Base-by-base conservation (phyloP, 2,113 vertebrate genomes). In the Xiphophorus hellerii region DNA sequence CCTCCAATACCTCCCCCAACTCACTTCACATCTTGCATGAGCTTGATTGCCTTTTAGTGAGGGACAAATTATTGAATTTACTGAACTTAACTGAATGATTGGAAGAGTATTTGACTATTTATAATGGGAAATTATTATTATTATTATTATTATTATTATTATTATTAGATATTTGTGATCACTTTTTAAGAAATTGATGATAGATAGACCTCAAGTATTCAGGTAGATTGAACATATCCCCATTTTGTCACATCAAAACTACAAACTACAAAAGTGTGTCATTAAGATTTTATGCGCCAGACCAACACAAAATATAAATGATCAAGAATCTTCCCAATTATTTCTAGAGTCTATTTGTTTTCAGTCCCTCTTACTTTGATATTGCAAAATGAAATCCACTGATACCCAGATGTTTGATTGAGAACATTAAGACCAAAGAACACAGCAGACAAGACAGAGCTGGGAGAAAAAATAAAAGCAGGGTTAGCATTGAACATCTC, bases 11-110 rank as follows among this genome's bases (percentile, higher is more conserved):
- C 76, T 68, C 69, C 74, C 65, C 81, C 25, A 74, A 61, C 14
- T 48, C 17, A 17, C 4, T 20, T 48, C 44, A 81, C 84, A 77
- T 62, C 78, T 84, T 86, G 83, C 84, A 71, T 87, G 69, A 84
- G 80, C 82, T 84, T 82, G 78, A 85, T 82, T 82, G 74, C 73
- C 72, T 84, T 80, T 82, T 48, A 20, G 5, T 82, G 14, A 54
- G 3, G 3, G 39, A 15, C 39, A 79, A 1, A 71, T 86, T 78
- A 89, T 76, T 74, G 73, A 51, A 87, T 85, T 75, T 28, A 73
- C 39, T 63, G 62, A 48, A 48, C 44, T 48, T 15, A 48, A 20
- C 17, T 2, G 44, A 48, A 62, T 73, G 58, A 74, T 54, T 61
- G 42, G 54, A 76, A 28, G 58, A 60, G 76, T 25, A 1, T 8